Conservation (phyloP, 1,140 invertebrate genomes). For the Metopolophium dirhodum region DNA sequence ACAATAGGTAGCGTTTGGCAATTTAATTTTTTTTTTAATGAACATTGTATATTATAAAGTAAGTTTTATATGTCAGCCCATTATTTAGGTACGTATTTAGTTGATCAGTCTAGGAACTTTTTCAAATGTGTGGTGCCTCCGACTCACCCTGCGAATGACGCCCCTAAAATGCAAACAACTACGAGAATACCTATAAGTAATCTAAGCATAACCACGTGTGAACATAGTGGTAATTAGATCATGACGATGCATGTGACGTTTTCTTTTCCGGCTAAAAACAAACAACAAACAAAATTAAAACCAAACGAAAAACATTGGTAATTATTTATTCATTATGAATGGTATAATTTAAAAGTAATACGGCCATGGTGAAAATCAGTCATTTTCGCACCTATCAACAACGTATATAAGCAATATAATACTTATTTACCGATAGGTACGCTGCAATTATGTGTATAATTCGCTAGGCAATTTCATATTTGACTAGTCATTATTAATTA, state of each 20-base stretch:
- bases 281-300: slow-evolving; percentile 12
- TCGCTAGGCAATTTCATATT: neutral
- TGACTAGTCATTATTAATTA: slow-evolving; percentile 3
- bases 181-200: neutral
- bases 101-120: neutral
- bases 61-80: neutral
- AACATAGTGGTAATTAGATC: neutral
- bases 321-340: neutral
- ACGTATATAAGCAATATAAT: neutral
- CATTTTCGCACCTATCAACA: neutral
- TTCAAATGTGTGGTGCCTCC: neutral
- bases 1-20: neutral
- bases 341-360: neutral
- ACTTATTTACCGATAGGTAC: neutral
- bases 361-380: neutral
- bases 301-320: neutral
- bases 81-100: neutral
- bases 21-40: neutral
- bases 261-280: slow-evolving; percentile 45
- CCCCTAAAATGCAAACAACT: slow-evolving; percentile 18
- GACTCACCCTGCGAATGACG: neutral
- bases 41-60: neutral
- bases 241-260: neutral
- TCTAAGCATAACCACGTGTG: neutral
- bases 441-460: neutral